Conservation (phyloP, 2,888 invertebrate species). For the Hylaea fasciaria region DNA sequence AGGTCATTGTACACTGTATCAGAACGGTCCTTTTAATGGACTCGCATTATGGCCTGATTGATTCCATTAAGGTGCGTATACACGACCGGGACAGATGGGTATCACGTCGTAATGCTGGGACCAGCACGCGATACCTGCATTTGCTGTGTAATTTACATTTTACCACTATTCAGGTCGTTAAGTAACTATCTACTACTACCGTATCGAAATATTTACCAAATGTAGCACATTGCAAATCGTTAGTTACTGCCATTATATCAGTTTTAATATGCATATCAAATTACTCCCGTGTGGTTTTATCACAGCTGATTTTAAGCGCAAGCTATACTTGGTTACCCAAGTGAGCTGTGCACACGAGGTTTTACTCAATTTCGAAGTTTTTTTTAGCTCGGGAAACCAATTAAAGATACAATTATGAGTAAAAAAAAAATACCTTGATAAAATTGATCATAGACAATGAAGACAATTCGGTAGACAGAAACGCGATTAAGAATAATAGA, state of each 20-base stretch:
- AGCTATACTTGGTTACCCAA: too few species aligned
- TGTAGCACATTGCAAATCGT: not conserved
- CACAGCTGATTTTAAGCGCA: too few species aligned
- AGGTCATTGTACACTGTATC: constrained; percentile 25
- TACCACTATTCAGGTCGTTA: constrained; percentile 40
- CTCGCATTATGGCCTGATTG: constrained; percentile 64
- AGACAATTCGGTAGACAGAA: too few species aligned
- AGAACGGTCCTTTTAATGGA: constrained; percentile 41
- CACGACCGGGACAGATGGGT: constrained; percentile 51
- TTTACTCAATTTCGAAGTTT: too few species aligned
- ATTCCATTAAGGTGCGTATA: constrained; percentile 73
- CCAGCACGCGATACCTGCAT: constrained; percentile 59
- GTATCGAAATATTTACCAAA: constrained; percentile 16
- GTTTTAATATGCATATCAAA: too few species aligned
- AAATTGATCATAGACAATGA: too few species aligned
- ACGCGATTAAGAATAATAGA: too few species aligned
- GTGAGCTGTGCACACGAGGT: too few species aligned
- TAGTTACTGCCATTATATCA: not conserved
- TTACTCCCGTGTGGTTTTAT: too few species aligned
- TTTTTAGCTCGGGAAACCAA: too few species aligned
- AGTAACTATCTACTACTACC: constrained; percentile 28
- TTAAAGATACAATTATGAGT: too few species aligned
- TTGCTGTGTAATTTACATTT: constrained; percentile 52
- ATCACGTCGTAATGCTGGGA: constrained; percentile 47
- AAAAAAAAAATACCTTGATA: too few species aligned